Conservation (phyloP, 2,888 invertebrate species). For the Drosophila koepferae region DNA sequence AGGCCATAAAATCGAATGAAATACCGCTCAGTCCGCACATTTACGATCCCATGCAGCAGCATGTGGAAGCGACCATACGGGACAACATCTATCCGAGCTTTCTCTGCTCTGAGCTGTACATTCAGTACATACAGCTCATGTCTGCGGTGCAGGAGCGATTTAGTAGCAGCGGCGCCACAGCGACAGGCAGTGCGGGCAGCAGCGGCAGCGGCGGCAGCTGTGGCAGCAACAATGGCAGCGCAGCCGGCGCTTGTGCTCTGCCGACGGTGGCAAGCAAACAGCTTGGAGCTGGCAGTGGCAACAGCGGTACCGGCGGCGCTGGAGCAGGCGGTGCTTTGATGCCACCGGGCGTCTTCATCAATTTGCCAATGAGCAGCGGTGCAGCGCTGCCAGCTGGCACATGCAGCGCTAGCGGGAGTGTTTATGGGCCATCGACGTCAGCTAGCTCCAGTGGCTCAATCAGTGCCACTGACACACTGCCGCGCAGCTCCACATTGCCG, state of each 20-base stretch:
- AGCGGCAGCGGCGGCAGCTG: slow-evolving; percentile 76
- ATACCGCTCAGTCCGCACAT: slow-evolving; percentile 90
- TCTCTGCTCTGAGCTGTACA: slow-evolving; percentile 96
- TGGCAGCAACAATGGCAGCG: slow-evolving; percentile 67
- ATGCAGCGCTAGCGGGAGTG: slow-evolving; percentile 84
- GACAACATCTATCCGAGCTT: slow-evolving; percentile 96
- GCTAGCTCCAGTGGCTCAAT: slow-evolving; percentile 85
- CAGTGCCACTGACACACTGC: slow-evolving; percentile 85
- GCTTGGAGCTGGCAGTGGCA: slow-evolving; percentile 23
- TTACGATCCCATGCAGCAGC: slow-evolving; percentile 93
- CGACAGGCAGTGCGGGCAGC: slow-evolving; percentile 75
- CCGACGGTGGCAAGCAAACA: slow-evolving; percentile 58
- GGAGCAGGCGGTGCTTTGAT: slow-evolving; percentile 12
- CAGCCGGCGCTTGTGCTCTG: slow-evolving; percentile 65
- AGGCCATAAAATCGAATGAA: slow-evolving; percentile 90
- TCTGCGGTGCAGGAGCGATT: slow-evolving; percentile 85
- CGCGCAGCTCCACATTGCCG: slow-evolving; percentile 88
- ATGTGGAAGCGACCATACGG: slow-evolving; percentile 92
- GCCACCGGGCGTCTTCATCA: slow-evolving; percentile 76
- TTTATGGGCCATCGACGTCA: slow-evolving; percentile 85
- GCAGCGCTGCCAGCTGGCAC: slow-evolving; percentile 72
- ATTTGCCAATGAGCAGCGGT: slow-evolving; percentile 68
- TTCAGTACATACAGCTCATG: slow-evolving; percentile 92
- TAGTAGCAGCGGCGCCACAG: slow-evolving; percentile 80
- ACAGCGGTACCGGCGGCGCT: not conserved